A percentile compares a stretch with the other conserved stretches of the same genome.
These are phyloP conservation scores for Antitype chi DNA, from an alignment of 2,888 invertebrate species.

Conservation along the genomic window DNA sequence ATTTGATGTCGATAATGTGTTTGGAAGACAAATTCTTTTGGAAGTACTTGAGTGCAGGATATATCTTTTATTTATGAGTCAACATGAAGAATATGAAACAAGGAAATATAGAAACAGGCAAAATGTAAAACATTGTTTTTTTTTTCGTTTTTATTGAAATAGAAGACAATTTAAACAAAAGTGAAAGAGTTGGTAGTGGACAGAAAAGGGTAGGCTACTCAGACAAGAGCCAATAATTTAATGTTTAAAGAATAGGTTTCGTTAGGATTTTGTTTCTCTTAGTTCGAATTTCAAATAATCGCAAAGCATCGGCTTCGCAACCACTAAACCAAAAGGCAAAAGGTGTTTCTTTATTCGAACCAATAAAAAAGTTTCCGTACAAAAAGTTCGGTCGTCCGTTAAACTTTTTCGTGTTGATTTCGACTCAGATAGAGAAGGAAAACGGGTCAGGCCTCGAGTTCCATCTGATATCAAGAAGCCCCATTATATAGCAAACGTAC, in stretches of 20 bases:
- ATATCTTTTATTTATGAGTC: background rate
- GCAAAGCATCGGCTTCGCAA: conserved; percentile 14
- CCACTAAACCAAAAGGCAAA: conserved; percentile 41
- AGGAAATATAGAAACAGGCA: background rate
- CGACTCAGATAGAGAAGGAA: conserved; percentile 51
- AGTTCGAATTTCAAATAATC: conserved; percentile 3
- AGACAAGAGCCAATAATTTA: background rate
- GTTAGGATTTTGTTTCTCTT: background rate
- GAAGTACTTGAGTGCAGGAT: background rate
- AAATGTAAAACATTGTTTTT: background rate
- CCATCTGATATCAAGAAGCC: conserved; percentile 62
- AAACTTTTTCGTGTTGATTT: conserved; percentile 66
- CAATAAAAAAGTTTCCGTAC: conserved; percentile 65
- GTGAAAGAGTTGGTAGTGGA: background rate
- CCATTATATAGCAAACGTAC: conserved; percentile 55
- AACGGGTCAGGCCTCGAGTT: conserved; percentile 55
- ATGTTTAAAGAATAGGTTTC: background rate
- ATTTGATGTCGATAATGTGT: conserved; percentile 30
- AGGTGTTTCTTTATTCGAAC: conserved; percentile 59
- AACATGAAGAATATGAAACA: background rate
- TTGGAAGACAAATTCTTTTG: conserved; percentile 11
- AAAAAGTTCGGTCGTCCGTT: conserved; percentile 59
- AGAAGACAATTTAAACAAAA: background rate
- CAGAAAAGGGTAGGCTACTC: background rate
- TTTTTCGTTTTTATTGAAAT: background rate